Evolutionary conservation across 2,113 vertebrate genomes (phyloP).

Genomic region (Perca fluviatilis): DNA sequence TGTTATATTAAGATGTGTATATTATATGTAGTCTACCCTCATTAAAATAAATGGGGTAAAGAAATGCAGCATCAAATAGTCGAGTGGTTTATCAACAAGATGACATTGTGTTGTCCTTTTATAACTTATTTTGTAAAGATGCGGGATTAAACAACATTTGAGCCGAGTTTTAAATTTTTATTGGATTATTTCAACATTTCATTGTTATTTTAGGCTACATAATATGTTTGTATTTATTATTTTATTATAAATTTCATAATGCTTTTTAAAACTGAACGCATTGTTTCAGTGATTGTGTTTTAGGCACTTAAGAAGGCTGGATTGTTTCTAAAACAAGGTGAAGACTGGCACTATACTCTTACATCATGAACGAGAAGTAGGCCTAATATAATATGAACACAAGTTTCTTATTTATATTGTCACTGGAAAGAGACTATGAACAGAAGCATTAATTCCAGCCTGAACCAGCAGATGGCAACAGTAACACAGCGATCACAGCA

Average conservation of each 20-base stretch:
- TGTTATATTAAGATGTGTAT: too few species aligned
- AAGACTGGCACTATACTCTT: not conserved
- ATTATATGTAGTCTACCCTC: too few species aligned
- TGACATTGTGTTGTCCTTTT: not conserved
- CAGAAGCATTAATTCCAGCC: not conserved
- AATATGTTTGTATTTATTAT: not conserved
- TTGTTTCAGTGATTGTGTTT: not conserved
- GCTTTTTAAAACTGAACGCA: not conserved
- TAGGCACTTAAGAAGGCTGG: not conserved
- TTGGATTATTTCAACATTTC: not conserved
- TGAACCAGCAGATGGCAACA: conserved; percentile 58
- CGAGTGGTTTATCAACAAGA: not conserved
- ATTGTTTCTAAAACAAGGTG: not conserved
- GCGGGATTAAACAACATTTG: not conserved
- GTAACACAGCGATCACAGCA: not conserved
- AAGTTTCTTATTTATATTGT: not conserved
- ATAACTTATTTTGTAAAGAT: not conserved
- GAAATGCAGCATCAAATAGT: not conserved
- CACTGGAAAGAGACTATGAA: not conserved
- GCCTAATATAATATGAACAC: not conserved
- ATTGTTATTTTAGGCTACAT: not conserved
- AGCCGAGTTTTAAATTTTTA: not conserved
- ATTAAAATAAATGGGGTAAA: too few species aligned
- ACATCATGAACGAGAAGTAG: not conserved
- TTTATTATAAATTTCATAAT: not conserved